A percentile compares a stretch with the other conserved stretches of the same genome.
phyloP scores from a whole-genome alignment of 64 coral and sea anemone species.

The Acropora yongei region DNA sequence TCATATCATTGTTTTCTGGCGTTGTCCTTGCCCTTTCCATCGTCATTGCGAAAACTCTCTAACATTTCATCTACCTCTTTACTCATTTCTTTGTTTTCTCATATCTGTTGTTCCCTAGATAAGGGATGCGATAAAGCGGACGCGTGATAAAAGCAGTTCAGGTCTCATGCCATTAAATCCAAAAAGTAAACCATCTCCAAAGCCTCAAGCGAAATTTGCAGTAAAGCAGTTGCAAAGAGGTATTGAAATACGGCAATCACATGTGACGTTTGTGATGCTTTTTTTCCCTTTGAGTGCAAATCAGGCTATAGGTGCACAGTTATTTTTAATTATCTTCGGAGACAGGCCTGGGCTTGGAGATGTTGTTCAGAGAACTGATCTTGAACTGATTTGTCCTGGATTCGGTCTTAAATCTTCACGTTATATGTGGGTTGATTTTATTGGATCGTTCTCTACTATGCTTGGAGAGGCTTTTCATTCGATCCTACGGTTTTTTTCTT shows the following conservation, averaged over 20 bases:
- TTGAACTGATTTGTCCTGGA: no score
- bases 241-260: no score
- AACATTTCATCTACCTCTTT: not conserved
- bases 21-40: not conserved
- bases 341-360: no score
- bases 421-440: no score
- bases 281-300: not conserved
- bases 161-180: not conserved
- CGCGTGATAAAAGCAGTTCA: not conserved
- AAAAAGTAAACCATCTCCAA: constrained; percentile 35
- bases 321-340: no score
- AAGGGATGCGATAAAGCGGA: constrained; percentile 31
- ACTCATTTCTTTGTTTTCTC: not conserved
- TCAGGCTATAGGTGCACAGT: not conserved
- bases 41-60: not conserved
- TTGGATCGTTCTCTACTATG: no score
- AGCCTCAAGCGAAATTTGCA: not conserved
- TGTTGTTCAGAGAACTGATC: no score
- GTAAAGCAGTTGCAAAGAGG: not conserved
- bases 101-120: not conserved
- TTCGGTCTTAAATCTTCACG: no score
- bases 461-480: no score
- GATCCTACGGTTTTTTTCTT: no score
- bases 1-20: no score
- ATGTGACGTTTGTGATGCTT: not conserved